phyloP scores from a whole-genome alignment of 2,113 vertebrate species.

The Anhinga rufa region DNA sequence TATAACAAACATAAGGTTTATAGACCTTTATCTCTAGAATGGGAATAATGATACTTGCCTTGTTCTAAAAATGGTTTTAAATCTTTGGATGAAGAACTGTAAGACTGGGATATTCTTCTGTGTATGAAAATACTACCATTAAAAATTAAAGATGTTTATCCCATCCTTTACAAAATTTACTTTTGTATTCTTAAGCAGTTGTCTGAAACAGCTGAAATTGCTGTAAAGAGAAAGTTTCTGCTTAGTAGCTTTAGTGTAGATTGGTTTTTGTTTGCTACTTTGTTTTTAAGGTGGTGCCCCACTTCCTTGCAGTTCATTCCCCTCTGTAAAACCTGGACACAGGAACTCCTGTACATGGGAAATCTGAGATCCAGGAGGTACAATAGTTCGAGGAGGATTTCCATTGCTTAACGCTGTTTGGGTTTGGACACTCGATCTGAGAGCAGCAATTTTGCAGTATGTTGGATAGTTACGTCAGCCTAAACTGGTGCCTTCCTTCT shows the following conservation, averaged over 20 bases:
- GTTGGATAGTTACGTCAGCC: background rate
- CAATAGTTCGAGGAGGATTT: background rate
- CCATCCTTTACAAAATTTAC: background rate
- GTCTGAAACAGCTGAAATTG: background rate
- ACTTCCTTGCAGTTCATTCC: background rate
- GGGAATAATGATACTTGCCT: background rate
- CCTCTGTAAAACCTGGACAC: background rate
- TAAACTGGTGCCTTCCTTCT: background rate
- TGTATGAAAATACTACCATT: background rate
- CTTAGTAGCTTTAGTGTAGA: background rate
- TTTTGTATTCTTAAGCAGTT: background rate
- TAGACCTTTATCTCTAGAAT: background rate
- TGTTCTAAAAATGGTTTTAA: background rate
- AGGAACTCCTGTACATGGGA: background rate
- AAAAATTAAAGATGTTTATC: background rate
- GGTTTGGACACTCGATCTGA: background rate
- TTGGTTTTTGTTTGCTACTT: background rate
- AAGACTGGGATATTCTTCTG: background rate
- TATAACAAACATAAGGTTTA: background rate
- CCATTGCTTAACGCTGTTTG: background rate
- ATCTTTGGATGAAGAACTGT: background rate
- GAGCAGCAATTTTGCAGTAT: background rate
- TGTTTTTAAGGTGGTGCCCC: background rate
- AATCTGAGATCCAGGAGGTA: background rate
- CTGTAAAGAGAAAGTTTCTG: background rate